Conservation (phyloP, 2,888 invertebrate genomes). For the Tortricodes alternella region DNA sequence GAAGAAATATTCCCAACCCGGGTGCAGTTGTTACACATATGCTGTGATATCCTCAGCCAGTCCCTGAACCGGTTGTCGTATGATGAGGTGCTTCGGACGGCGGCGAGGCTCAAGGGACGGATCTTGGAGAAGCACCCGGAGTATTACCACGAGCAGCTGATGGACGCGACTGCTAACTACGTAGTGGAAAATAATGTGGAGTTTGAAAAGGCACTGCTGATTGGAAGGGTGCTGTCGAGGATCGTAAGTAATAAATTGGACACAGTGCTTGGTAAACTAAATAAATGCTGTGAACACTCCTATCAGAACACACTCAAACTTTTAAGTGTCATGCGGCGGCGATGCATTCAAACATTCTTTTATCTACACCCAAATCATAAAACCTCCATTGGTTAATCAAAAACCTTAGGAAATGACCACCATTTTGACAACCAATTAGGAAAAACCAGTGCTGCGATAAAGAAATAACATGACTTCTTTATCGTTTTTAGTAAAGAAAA, state of each 20-base stretch:
- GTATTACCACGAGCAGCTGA: conserved; percentile 84
- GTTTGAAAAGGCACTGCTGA: conserved; percentile 73
- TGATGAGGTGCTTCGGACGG: conserved; percentile 74
- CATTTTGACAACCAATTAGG: too few relatives aligned
- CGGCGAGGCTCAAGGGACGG: conserved; percentile 73
- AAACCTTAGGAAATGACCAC: too few relatives aligned
- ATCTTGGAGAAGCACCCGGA: conserved; percentile 70
- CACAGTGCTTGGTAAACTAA: too few relatives aligned
- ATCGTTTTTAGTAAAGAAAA: too few relatives aligned
- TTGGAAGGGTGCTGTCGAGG: conserved; percentile 79
- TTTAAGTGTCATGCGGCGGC: too few relatives aligned
- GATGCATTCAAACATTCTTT: too few relatives aligned
- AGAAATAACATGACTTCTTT: too few relatives aligned
- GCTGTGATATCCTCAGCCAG: conserved; percentile 73
- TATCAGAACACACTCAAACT: too few relatives aligned
- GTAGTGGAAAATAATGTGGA: conserved; percentile 75
- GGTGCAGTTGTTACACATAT: conserved; percentile 77
- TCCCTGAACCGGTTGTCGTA: conserved; percentile 66
- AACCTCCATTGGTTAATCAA: too few relatives aligned
- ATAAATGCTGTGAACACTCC: too few relatives aligned
- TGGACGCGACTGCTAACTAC: conserved; percentile 80
- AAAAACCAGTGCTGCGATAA: too few relatives aligned
- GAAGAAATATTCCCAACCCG: conserved; percentile 63
- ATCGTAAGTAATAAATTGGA: conserved; percentile 76
- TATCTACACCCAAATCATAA: too few relatives aligned